Conservation (phyloP, 2,113 vertebrate genomes). For the Chaetodon auriga region DNA sequence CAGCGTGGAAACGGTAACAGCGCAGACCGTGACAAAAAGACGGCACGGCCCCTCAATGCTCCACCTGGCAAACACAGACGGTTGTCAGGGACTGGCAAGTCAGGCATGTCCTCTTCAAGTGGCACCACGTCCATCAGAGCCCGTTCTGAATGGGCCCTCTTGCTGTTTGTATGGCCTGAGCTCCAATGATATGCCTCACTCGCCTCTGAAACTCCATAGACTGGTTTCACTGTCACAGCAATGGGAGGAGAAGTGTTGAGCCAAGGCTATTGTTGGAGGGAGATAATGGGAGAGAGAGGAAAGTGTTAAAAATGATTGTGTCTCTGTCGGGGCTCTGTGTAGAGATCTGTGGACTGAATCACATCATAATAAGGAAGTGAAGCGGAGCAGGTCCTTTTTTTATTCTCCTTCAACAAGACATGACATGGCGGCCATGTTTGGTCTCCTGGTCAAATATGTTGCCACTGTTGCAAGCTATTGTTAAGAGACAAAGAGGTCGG, state of each 20-base stretch:
- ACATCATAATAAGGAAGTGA: conserved; percentile 87
- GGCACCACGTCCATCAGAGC: conserved; percentile 86
- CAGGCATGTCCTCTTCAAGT: conserved; percentile 93
- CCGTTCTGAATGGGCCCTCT: conserved; percentile 86
- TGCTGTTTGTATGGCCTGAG: conserved; percentile 83
- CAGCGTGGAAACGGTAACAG: conserved; percentile 77
- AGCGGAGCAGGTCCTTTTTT: conserved; percentile 74
- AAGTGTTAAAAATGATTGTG: conserved; percentile 85
- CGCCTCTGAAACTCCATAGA: conserved; percentile 86
- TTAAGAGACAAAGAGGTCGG: conserved; percentile 58
- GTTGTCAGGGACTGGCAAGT: conserved; percentile 93
- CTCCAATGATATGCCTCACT: conserved; percentile 89
- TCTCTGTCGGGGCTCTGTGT: conserved; percentile 83
- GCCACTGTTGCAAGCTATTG: conserved; percentile 66
- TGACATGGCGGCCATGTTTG: conserved; percentile 76
- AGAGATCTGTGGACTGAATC: conserved; percentile 83
- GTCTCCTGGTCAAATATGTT: conserved; percentile 76
- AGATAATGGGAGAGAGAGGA: conserved; percentile 80
- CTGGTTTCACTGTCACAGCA: conserved; percentile 76
- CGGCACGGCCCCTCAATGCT: conserved; percentile 87
- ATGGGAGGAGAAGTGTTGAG: conserved; percentile 78
- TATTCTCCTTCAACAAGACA: conserved; percentile 78
- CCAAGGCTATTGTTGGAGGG: conserved; percentile 78
- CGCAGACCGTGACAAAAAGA: conserved; percentile 83
- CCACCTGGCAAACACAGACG: conserved; percentile 88